Evolutionary conservation across 2,888 invertebrate species (phyloP).

Genomic region (Pecten maximus): DNA sequence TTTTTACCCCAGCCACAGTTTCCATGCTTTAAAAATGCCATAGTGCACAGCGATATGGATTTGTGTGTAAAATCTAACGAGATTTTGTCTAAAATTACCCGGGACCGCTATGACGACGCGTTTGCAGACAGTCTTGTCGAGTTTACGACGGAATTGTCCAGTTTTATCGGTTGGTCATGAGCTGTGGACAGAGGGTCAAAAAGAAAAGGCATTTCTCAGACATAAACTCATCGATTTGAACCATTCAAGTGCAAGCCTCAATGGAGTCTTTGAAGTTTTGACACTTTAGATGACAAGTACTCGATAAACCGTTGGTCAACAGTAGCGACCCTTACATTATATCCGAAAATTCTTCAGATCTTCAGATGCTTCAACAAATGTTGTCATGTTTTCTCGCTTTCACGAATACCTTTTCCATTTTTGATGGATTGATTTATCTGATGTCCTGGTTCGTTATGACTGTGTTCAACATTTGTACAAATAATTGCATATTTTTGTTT

Average conservation of each 20-base stretch:
- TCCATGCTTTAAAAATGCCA: background rate
- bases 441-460: no score
- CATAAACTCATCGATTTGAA: background rate
- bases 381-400: no score
- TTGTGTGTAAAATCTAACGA: background rate
- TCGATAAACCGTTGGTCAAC: background rate
- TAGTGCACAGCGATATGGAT: background rate
- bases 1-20: background rate
- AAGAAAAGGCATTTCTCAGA: background rate
- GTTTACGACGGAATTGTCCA: background rate
- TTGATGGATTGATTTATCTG: no score
- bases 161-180: background rate
- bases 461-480: no score
- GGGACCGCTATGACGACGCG: background rate
- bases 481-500: no score
- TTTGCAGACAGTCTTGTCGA: background rate
- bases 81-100: background rate
- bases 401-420: no score
- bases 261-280: slow-evolving; percentile 7
- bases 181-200: slow-evolving; percentile 16
- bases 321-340: background rate
- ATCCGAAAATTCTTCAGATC: background rate
- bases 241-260: background rate
- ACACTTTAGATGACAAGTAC: slow-evolving; percentile 8
- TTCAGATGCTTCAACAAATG: background rate